Conservation (phyloP, 1,140 invertebrate genomes). For the Pantala flavescens region DNA sequence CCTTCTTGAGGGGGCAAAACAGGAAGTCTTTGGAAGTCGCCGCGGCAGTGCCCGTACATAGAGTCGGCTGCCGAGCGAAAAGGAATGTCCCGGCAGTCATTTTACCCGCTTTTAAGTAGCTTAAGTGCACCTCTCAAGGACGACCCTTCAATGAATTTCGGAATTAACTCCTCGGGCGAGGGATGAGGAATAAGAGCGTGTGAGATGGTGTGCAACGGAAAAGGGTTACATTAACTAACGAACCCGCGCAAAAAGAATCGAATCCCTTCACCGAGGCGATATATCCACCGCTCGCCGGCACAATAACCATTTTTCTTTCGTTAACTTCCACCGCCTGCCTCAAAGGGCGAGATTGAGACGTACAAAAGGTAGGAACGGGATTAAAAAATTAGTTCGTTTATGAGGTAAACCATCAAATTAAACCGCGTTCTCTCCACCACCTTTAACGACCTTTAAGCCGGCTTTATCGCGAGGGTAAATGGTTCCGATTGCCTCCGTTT, state of each 20-base stretch:
- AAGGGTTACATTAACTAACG: not conserved
- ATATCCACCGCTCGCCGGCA: not conserved
- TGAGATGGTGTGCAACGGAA: not conserved
- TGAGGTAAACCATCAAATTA: no score
- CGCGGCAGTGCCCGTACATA: no score
- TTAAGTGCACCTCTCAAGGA: not conserved
- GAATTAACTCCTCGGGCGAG: not conserved
- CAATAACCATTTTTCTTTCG: not conserved
- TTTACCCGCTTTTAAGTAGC: not conserved
- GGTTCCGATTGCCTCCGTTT: no score
- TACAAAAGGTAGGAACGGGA: no score
- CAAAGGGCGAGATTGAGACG: not conserved
- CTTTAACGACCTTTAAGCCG: no score
- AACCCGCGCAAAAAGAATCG: not conserved
- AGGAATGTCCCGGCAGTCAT: no score
- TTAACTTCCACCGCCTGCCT: not conserved
- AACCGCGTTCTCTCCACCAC: no score
- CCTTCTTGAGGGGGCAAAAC: no score
- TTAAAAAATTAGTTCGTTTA: no score
- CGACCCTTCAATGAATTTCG: slow-evolving; percentile 1
- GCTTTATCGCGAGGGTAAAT: no score
- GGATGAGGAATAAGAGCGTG: not conserved
- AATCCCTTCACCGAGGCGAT: not conserved
- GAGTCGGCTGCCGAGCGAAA: no score
- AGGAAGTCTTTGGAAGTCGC: no score